Evolutionary conservation across 2,113 vertebrate genomes (phyloP).

Genomic region (Steatornis caripensis): DNA sequence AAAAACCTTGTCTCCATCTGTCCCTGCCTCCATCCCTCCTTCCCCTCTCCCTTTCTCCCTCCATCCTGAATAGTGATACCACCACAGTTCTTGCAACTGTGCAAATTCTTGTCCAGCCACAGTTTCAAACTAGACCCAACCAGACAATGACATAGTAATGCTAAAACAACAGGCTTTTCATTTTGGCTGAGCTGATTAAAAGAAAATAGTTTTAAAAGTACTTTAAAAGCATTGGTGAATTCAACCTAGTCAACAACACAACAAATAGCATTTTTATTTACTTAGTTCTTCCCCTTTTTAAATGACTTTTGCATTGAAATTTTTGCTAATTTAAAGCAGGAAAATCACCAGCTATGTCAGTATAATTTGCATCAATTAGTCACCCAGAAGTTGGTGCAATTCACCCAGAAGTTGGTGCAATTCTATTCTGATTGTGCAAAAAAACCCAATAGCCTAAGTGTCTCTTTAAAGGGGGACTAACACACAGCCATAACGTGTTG

Average conservation of each 20-base stretch:
- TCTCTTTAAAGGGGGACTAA: not conserved
- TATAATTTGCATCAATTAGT: conserved; percentile 45
- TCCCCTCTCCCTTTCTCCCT: not conserved
- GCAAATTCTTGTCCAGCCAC: not conserved
- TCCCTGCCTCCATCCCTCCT: not conserved
- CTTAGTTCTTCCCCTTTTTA: not conserved
- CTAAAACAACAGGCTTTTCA: not conserved
- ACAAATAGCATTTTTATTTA: not conserved
- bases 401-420: not conserved
- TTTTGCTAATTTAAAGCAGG: not conserved
- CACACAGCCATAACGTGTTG: not conserved
- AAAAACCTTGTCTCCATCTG: not conserved
- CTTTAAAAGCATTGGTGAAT: not conserved
- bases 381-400: not conserved
- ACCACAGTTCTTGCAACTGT: not conserved
- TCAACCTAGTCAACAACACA: not conserved
- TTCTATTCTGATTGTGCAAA: conserved; percentile 11
- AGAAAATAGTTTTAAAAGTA: not conserved
- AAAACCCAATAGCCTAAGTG: not conserved
- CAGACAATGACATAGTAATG: not conserved
- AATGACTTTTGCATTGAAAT: not conserved
- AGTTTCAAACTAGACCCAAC: not conserved
- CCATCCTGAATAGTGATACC: not conserved
- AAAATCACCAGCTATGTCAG: not conserved
- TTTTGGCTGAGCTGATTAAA: not conserved